These are phyloP conservation scores for Melanotaenia maccullochi DNA, from an alignment of 2,797 vertebrate genomes.

Conservation along the genomic window DNA sequence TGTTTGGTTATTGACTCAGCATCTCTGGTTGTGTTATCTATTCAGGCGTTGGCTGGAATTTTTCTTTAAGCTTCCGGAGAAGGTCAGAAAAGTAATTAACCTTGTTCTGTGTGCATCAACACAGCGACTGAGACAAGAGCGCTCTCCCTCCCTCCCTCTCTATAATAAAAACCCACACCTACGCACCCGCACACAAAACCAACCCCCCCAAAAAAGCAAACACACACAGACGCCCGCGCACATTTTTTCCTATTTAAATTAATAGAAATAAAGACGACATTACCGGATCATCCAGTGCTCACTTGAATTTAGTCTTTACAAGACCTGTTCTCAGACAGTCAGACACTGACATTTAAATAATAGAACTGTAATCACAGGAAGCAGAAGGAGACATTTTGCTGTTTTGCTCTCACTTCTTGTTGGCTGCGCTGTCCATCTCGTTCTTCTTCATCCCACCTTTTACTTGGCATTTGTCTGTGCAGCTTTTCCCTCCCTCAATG, in stretches of 20 bases:
- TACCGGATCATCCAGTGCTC: conserved; percentile 40
- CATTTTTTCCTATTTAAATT: conserved; percentile 36
- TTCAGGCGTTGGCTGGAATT: conserved; percentile 71
- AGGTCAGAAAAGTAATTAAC: conserved; percentile 87
- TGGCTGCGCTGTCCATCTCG: conserved; percentile 44
- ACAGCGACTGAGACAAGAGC: conserved; percentile 64
- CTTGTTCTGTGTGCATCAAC: conserved; percentile 80
- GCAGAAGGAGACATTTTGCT: conserved; percentile 34
- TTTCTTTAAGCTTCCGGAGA: conserved; percentile 79
- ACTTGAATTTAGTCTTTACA: conserved; percentile 33
- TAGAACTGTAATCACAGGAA: conserved; percentile 62
- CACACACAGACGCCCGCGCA: conserved; percentile 20
- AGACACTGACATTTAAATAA: conserved; percentile 70
- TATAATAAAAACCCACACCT: conserved; percentile 18
- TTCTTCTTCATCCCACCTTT: conserved; percentile 35
- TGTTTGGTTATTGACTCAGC: conserved; percentile 77
- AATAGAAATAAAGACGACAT: conserved; percentile 55
- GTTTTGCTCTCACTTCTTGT: conserved; percentile 52
- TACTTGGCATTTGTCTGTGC: conserved; percentile 45
- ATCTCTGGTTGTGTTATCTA: conserved; percentile 70
- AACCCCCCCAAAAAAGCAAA: not conserved
- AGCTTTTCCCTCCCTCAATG: conserved; percentile 7
- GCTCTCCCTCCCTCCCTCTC: conserved; percentile 27
- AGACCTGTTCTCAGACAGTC: conserved; percentile 38
- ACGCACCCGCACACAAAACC: not conserved